Evolutionary conservation across 2,888 invertebrate species (phyloP), one percentile per base, ranked within the genome.

Genomic region (Griposia aprilina): DNA sequence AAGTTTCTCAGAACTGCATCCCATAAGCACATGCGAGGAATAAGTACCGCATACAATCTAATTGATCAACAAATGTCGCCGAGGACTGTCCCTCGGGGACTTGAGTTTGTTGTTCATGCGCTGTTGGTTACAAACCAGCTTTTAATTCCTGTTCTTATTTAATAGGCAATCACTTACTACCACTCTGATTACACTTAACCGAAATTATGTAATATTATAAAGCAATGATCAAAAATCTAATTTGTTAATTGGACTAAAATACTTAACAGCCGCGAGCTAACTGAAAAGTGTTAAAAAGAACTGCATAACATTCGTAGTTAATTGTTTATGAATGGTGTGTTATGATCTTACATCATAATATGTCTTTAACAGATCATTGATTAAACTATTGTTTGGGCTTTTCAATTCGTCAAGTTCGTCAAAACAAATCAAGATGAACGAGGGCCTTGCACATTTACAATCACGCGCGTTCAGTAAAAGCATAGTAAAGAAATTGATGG

Each of bases 341-440:
- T 70, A 26, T 59, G 71, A 73, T 68, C 45, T 76, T 59, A 52
- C 52, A 55, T 76, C 59, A 80, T 52, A 52, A 2, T 11, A 20
- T 20, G 41, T 30, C 52, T 57, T 50, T 48, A 45, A 59, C 5
- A n/a, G n/a, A 72, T 55, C n/a, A 52, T 5, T 79, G 57, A n/a
- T 15, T 20, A 45, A 45, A 65, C 52, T 36, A 70, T 81, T 82
- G 77, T 81, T 77, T 59, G 10, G 20, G 2, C 17, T 45, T 52
- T 17, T 48, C 41, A 65, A 45, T 80, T 7, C 2, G 2, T n/a
- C 0, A 45, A 8, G 30, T 41, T 55, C 23, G 11, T 63, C 10
- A 55, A 76, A 48, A 76, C 55, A 73, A 73, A 50, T 48, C 5
- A 3, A 26, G 23, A 55, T 17, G 45, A 26, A 26, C n/a, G 30